Conservation (phyloP, 2,113 vertebrate species). For the Engystomops pustulosus region DNA sequence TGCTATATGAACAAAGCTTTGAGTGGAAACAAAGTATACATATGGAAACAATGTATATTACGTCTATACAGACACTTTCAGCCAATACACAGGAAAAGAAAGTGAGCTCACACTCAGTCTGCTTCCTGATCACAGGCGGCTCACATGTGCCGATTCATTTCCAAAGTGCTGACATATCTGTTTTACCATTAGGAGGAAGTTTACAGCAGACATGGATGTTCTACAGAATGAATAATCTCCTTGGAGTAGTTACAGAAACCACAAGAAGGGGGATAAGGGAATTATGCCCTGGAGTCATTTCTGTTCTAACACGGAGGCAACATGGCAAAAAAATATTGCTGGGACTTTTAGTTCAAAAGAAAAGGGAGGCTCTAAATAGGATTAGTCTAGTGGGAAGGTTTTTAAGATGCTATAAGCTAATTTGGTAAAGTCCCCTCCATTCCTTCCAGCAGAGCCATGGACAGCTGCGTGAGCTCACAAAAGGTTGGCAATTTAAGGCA, state of each 20-base stretch:
- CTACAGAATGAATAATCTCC: background rate
- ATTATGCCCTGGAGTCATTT: background rate
- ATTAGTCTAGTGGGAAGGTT: too few relatives aligned
- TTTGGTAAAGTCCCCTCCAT: background rate
- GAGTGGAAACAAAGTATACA: background rate
- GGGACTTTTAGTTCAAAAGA: background rate
- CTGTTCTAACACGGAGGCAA: background rate
- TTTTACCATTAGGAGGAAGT: constrained; percentile 29
- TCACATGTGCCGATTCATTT: background rate
- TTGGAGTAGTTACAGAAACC: constrained; percentile 18
- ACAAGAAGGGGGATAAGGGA: background rate
- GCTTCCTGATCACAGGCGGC: constrained; percentile 35
- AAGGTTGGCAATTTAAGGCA: background rate
- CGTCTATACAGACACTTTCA: background rate
- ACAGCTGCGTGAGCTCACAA: constrained; percentile 8
- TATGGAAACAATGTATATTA: background rate
- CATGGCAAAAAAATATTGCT: background rate
- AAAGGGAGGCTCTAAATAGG: background rate
- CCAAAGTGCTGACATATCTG: constrained; percentile 44
- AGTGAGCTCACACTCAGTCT: background rate
- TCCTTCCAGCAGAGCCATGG: background rate
- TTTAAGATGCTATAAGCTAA: background rate
- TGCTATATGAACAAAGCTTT: background rate
- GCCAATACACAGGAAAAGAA: constrained; percentile 24
- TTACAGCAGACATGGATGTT: background rate